These are phyloP conservation scores for Microctonus aethiopoides DNA, from an alignment of 2,888 invertebrate species.

Conservation along the genomic window DNA sequence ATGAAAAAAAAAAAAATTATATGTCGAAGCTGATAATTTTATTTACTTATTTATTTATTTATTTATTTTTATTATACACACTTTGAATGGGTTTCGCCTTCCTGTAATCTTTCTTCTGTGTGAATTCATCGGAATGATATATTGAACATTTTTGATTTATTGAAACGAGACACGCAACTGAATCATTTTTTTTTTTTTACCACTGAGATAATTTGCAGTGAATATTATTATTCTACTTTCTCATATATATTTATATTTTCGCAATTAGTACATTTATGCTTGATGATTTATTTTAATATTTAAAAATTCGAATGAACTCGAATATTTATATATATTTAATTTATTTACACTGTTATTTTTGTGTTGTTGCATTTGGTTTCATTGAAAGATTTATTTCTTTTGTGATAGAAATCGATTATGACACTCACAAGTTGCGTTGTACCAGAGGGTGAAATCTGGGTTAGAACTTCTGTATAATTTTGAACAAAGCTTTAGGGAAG, in stretches of 20 bases:
- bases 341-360: too few relatives aligned
- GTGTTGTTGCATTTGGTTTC: background rate
- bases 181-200: constrained; percentile 20
- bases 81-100: constrained; percentile 1
- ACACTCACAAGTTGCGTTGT: constrained; percentile 2
- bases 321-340: too few relatives aligned
- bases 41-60: too few relatives aligned
- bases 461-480: background rate
- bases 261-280: background rate
- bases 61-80: too few relatives aligned
- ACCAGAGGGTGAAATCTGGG: constrained; percentile 17
- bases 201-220: constrained; percentile 10
- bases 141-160: constrained; percentile 40
- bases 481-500: background rate
- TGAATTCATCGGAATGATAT: constrained; percentile 10
- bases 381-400: background rate
- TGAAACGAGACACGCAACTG: constrained; percentile 42
- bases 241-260: background rate
- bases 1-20: too few relatives aligned
- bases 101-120: constrained; percentile 22
- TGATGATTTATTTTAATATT: too few relatives aligned
- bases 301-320: too few relatives aligned
- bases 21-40: too few relatives aligned
- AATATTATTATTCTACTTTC: background rate
- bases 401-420: background rate